phyloP scores from a whole-genome alignment of 2,888 invertebrate genomes.

The Kuschelorhynchus macadamiae region DNA sequence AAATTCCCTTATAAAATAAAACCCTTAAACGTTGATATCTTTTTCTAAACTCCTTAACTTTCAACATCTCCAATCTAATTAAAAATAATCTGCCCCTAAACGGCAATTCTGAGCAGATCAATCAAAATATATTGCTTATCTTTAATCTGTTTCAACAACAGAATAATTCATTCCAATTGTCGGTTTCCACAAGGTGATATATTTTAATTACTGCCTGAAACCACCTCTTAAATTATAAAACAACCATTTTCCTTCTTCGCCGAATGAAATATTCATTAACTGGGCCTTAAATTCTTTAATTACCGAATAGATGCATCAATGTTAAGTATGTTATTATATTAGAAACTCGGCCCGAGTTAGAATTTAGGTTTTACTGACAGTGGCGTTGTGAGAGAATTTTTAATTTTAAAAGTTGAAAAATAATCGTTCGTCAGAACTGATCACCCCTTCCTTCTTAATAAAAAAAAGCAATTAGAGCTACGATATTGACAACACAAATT shows the following conservation, averaged over 20 bases:
- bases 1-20: no score
- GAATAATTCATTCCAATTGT: slow-evolving; percentile 38
- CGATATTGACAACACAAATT: no score
- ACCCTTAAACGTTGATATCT: no score
- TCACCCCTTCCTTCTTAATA: no score
- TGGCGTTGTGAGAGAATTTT: no score
- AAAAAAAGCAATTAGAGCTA: no score
- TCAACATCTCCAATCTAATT: no score
- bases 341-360: neutral
- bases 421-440: no score
- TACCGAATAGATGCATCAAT: slow-evolving; percentile 27
- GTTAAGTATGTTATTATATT: neutral
- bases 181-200: slow-evolving; percentile 40
- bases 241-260: slow-evolving; percentile 33
- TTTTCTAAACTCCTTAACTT: no score
- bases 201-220: slow-evolving; percentile 40
- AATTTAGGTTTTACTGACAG: neutral
- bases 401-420: no score
- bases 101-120: slow-evolving; percentile 30
- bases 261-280: slow-evolving; percentile 34
- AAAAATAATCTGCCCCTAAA: slow-evolving; percentile 35
- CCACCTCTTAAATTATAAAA: slow-evolving; percentile 42
- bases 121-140: slow-evolving; percentile 35
- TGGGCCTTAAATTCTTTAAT: slow-evolving; percentile 24
- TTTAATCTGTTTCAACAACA: slow-evolving; percentile 41